Conservation (phyloP, 2,888 invertebrate genomes). For the Drosophila percnosoma region DNA sequence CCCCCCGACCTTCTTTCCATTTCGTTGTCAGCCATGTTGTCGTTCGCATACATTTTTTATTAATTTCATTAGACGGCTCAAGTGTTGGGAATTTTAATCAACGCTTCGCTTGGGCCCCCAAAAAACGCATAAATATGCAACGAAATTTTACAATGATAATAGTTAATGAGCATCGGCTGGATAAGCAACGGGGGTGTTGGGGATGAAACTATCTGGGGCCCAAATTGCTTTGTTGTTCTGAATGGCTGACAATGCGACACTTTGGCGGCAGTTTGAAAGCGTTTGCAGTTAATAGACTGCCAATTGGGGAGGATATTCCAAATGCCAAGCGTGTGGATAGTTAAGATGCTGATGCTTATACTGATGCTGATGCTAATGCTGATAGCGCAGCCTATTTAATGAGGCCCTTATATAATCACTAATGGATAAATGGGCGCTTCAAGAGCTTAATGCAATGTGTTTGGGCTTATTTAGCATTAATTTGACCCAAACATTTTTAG, state of each 20-base stretch:
- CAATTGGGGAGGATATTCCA: conserved; percentile 25
- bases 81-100: conserved; percentile 61
- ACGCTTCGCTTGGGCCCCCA: conserved; percentile 15
- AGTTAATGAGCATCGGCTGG: conserved; percentile 49
- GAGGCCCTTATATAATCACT: conserved; percentile 14
- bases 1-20: background rate
- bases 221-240: conserved; percentile 37
- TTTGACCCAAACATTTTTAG: background rate
- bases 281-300: conserved; percentile 40
- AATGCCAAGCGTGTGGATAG: background rate
- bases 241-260: conserved; percentile 41
- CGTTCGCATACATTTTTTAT: conserved; percentile 67
- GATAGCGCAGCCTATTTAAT: conserved; percentile 1
- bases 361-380: background rate
- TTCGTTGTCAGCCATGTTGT: conserved; percentile 28
- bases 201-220: conserved; percentile 35
- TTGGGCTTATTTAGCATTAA: background rate
- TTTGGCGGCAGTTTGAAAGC: conserved; percentile 37
- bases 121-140: conserved; percentile 44
- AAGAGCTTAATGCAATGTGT: background rate
- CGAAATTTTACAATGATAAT: conserved; percentile 55
- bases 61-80: conserved; percentile 62
- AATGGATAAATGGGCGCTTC: conserved; percentile 12
- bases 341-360: conserved; percentile 13
- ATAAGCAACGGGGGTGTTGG: background rate